Base-by-base conservation (phyloP, 2,797 vertebrate species). In the Paramormyrops hopkinsi region DNA sequence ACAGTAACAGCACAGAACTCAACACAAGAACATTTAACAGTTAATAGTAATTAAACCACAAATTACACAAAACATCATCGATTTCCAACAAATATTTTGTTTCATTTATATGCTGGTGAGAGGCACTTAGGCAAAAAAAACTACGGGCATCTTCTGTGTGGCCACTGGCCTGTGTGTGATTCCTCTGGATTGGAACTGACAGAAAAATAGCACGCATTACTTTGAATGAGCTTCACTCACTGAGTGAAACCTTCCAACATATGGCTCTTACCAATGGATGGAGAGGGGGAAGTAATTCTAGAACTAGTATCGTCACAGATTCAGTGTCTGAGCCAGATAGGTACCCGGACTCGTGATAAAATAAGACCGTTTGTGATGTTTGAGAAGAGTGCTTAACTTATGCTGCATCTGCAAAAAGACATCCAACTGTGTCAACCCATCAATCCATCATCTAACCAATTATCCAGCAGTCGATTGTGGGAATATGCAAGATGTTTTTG, bases 371-470 rank as follows among this genome's bases (percentile, higher is more conserved):
- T 79, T 19, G 14, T 2, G 41, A 86, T 46, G 25, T 9, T 53
- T 54, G 84, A 54, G 48, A 86, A 86, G 29, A 51, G 48, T 33
- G 51, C 22, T 17, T 51, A 86, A 53, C 25, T 33, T 33, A 29
- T 25, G 84, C 48, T 17, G 46, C 48, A 29, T 86, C 48, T 29
- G 50, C 50, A 85, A 48, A 48, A 44, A 73, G 22, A 53, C 25
- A 86, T 86, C 22, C 25, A 29, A 25, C 83, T 85, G 50, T 86
- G 48, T 86, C 48, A 54, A 82, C 4, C 76, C 37, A 82, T 82
- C 76, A 86, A 82, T 82, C 76, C 76, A 82, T 82, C 76, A 44
- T 46, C 37, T 82, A 82, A 44, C 37, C 76, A 86, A 86, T 86
- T 53, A 86, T 86, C 22, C 51, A 53, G 14, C 12, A 54, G 25